These are phyloP conservation scores for Takifugu rubripes DNA, from an alignment of 2,797 vertebrate genomes.

Conservation along the genomic window DNA sequence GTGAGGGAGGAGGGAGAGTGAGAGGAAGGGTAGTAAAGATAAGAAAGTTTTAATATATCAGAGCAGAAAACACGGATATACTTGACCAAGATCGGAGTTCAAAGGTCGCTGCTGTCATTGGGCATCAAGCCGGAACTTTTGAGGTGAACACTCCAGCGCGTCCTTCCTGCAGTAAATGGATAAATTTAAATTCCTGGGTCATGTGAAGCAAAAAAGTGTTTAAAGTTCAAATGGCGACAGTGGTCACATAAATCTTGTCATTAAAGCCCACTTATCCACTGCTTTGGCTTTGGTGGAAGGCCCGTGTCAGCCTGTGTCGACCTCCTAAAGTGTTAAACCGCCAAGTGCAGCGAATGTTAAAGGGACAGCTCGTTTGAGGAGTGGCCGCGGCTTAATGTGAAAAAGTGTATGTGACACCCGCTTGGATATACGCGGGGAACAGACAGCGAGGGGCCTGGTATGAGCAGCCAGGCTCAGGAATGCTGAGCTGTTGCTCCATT, in stretches of 20 bases:
- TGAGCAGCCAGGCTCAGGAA: constrained; percentile 27
- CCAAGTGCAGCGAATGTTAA: constrained; percentile 35
- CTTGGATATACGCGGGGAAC: constrained; percentile 21
- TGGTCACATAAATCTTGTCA: constrained; percentile 25
- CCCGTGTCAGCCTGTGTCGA: constrained; percentile 7
- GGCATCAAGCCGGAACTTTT: constrained; percentile 5
- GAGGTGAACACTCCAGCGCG: neutral
- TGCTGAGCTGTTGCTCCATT: constrained; percentile 33
- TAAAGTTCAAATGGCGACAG: constrained; percentile 12
- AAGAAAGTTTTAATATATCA: constrained; percentile 12
- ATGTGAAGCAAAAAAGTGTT: constrained; percentile 13
- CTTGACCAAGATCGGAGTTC: constrained; percentile 12
- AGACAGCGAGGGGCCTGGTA: constrained; percentile 21
- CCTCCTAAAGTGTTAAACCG: constrained; percentile 50
- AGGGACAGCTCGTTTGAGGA: constrained; percentile 34
- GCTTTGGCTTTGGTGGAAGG: constrained; percentile 21
- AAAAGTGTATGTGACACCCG: constrained; percentile 20
- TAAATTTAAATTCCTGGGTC: constrained; percentile 13
- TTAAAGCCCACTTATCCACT: constrained; percentile 19
- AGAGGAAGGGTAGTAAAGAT: constrained; percentile 7
- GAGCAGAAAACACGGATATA: neutral
- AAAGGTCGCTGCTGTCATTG: constrained; percentile 9
- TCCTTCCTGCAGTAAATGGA: constrained; percentile 10
- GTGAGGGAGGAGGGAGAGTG: neutral
- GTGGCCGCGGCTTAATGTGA: constrained; percentile 8